phyloP scores from a whole-genome alignment of 2,113 vertebrate species.

The Cochlearius cochlearius region DNA sequence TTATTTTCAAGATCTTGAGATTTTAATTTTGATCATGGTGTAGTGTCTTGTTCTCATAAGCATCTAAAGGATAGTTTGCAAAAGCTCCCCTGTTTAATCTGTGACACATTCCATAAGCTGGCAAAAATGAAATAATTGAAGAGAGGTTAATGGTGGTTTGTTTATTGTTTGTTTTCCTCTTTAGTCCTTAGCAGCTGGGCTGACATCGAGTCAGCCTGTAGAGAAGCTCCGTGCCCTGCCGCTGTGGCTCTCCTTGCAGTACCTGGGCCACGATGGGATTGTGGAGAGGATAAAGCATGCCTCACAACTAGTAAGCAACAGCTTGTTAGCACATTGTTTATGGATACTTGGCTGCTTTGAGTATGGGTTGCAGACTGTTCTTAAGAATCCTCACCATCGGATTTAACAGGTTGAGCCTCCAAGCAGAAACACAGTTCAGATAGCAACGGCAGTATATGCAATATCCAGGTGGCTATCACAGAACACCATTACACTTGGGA shows the following conservation, averaged over 20 bases:
- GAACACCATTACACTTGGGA: neutral
- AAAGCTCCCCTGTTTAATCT: neutral
- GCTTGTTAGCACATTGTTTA: neutral
- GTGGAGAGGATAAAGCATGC: slow-evolving; percentile 89
- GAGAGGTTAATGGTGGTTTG: neutral
- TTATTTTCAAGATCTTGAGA: neutral
- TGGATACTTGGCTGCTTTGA: neutral
- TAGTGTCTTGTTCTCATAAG: neutral
- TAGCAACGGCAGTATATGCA: rapidly evolving
- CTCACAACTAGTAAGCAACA: slow-evolving; percentile 82
- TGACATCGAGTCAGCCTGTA: slow-evolving; percentile 88
- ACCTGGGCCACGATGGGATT: slow-evolving; percentile 90
- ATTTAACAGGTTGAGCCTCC: neutral
- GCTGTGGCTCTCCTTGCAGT: slow-evolving; percentile 93
- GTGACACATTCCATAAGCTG: neutral
- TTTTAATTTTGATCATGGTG: neutral
- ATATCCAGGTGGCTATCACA: neutral
- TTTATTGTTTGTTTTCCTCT: neutral
- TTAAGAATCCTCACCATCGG: neutral
- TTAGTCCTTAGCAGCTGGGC: slow-evolving; percentile 89
- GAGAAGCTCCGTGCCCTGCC: slow-evolving; percentile 93
- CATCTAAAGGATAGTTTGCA: neutral
- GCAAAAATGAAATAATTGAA: neutral
- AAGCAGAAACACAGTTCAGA: neutral
- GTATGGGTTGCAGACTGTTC: neutral